These are phyloP conservation scores for Aleadryas rufinucha DNA, from an alignment of 2,113 vertebrate species.

Conservation along the genomic window DNA sequence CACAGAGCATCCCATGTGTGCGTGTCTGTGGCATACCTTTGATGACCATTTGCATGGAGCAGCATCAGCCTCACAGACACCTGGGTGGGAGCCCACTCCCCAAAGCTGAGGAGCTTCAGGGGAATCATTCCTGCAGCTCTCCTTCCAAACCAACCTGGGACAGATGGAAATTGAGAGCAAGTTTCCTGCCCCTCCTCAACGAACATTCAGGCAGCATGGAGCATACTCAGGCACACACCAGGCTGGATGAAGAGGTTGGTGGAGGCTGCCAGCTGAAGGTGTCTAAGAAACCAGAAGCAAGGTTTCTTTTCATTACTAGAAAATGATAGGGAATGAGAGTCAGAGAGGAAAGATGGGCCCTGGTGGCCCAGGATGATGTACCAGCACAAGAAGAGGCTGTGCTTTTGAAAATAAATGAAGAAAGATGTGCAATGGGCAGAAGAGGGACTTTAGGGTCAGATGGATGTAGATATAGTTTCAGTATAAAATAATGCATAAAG, in stretches of 20 bases:
- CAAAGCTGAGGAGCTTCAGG: background rate
- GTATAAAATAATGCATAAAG: background rate
- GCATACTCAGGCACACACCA: background rate
- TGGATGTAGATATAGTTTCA: background rate
- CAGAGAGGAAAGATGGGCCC: background rate
- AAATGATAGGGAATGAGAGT: background rate
- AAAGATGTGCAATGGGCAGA: background rate
- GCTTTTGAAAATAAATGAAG: background rate
- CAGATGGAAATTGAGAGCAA: background rate
- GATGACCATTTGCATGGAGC: fast-evolving
- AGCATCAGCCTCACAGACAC: background rate
- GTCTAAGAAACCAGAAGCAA: background rate
- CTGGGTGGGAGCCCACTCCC: background rate
- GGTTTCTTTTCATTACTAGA: background rate
- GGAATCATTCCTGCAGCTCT: background rate
- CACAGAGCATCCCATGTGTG: fast-evolving
- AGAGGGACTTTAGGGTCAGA: background rate
- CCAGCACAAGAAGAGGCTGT: background rate
- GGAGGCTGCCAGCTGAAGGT: background rate
- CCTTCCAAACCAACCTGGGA: background rate
- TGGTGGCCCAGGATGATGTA: background rate
- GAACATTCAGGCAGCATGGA: background rate
- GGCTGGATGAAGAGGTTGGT: background rate
- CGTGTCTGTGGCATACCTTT: fast-evolving
- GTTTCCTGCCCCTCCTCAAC: background rate